phyloP scores from a whole-genome alignment of 2,113 vertebrate genomes.

The Gila orcuttii region DNA sequence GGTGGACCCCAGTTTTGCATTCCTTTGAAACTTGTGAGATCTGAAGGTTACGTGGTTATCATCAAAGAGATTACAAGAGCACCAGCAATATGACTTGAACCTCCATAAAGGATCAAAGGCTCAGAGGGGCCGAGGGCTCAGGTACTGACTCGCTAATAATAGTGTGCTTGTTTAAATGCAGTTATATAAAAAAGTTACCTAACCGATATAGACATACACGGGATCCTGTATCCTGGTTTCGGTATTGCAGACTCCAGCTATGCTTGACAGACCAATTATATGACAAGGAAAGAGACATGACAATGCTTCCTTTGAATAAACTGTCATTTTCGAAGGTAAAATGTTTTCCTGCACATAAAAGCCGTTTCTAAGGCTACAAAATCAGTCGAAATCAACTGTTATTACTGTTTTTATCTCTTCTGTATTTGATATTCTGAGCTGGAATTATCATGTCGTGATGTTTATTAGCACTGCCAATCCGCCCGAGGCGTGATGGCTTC shows the following conservation, averaged over 20 bases:
- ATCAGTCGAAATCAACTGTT: neutral
- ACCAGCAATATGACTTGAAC: constrained; percentile 35
- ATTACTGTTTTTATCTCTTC: neutral
- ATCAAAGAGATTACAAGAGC: constrained; percentile 54
- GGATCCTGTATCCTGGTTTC: neutral
- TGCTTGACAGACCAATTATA: constrained; percentile 31
- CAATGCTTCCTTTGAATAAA: constrained; percentile 1
- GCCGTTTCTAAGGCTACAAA: neutral
- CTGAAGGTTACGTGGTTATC: constrained; percentile 47
- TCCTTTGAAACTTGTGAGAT: constrained; percentile 23
- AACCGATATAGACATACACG: neutral
- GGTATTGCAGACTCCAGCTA: neutral
- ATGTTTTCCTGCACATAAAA: neutral
- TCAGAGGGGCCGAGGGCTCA: constrained; percentile 19
- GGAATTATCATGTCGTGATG: neutral
- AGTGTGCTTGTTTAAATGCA: constrained; percentile 28
- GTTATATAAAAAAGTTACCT: constrained; percentile 42
- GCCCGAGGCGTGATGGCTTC: neutral
- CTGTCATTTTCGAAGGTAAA: neutral
- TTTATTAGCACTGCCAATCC: constrained; percentile 1
- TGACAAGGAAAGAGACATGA: neutral
- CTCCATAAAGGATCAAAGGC: constrained; percentile 54
- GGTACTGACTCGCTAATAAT: constrained; percentile 33
- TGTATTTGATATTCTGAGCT: neutral
- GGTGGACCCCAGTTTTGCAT: constrained; percentile 1